These are phyloP conservation scores for Elephas maximus DNA, from an alignment of 2,113 vertebrate species.

Conservation along the genomic window DNA sequence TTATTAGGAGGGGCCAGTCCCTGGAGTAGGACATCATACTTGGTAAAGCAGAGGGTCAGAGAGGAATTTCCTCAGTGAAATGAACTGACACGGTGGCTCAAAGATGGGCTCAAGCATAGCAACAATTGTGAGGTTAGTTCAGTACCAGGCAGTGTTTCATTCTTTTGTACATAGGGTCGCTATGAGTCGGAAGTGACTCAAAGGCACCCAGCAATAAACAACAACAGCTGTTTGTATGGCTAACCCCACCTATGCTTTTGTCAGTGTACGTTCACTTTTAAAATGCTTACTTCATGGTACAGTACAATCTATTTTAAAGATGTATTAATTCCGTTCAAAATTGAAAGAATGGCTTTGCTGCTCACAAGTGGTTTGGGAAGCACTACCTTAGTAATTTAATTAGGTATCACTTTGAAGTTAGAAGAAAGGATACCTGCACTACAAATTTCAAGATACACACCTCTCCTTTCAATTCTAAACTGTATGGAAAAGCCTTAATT, in stretches of 20 bases:
- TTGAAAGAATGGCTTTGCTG: background rate
- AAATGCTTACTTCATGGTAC: slow-evolving; percentile 45
- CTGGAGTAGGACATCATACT: too few species aligned
- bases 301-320: slow-evolving; percentile 37
- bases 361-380: background rate
- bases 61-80: too few species aligned
- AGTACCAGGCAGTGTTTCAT: too few species aligned
- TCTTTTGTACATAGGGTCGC: too few species aligned
- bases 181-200: too few species aligned
- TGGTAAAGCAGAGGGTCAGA: too few species aligned
- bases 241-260: background rate
- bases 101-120: too few species aligned
- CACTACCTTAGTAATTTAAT: slow-evolving; percentile 43
- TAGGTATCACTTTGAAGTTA: slow-evolving; percentile 7
- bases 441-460: slow-evolving; percentile 11
- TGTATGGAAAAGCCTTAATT: slow-evolving; percentile 31
- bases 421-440: slow-evolving; percentile 5
- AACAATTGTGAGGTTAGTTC: too few species aligned
- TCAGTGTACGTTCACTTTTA: slow-evolving; percentile 3
- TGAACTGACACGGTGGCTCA: too few species aligned
- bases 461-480: background rate
- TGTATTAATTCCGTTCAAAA: slow-evolving; percentile 38
- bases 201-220: background rate
- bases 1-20: too few species aligned
- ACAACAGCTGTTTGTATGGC: too few species aligned